Percentiles rank a stretch among this genome's conserved stretches.
phyloP scores from a whole-genome alignment of 92 coral and sea anemone species.

The Paramuricea clavata region DNA sequence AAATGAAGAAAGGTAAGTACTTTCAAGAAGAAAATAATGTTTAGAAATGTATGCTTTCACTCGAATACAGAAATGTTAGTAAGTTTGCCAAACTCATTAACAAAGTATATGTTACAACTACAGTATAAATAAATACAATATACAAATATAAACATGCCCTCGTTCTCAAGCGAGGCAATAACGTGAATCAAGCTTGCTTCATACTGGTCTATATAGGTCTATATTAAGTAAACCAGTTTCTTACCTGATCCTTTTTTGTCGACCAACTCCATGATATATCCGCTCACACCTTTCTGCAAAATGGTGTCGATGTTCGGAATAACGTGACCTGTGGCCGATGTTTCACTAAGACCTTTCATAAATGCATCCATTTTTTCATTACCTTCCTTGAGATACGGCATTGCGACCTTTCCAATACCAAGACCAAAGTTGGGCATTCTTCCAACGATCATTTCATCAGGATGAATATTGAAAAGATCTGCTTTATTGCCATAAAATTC shows the following conservation, averaged over 20 bases:
- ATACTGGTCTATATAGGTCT: neutral
- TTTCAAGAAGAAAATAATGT: too few species aligned
- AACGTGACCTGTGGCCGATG: constrained; percentile 79
- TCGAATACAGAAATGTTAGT: too few species aligned
- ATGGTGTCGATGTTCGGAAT: constrained; percentile 71
- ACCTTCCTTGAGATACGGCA: constrained; percentile 80
- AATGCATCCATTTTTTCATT: constrained; percentile 84
- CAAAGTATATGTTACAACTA: too few species aligned
- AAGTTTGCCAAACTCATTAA: too few species aligned
- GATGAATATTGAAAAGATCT: constrained; percentile 74
- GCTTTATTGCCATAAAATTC: constrained; percentile 73
- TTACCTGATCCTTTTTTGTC: constrained; percentile 18
- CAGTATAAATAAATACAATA: too few species aligned
- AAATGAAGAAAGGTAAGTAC: too few species aligned
- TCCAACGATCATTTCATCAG: constrained; percentile 82
- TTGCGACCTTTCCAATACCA: constrained; percentile 77
- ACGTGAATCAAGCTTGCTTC: neutral
- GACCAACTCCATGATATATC: constrained; percentile 67
- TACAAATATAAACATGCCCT: too few species aligned
- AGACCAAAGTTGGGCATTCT: constrained; percentile 75
- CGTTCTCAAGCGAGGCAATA: neutral
- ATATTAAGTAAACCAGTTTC: neutral
- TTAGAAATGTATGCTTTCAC: too few species aligned
- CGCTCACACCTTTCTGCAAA: constrained; percentile 69
- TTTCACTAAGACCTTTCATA: constrained; percentile 81